These are phyloP conservation scores for Anodontia alba DNA, from an alignment of 2,888 invertebrate species.

Conservation along the genomic window DNA sequence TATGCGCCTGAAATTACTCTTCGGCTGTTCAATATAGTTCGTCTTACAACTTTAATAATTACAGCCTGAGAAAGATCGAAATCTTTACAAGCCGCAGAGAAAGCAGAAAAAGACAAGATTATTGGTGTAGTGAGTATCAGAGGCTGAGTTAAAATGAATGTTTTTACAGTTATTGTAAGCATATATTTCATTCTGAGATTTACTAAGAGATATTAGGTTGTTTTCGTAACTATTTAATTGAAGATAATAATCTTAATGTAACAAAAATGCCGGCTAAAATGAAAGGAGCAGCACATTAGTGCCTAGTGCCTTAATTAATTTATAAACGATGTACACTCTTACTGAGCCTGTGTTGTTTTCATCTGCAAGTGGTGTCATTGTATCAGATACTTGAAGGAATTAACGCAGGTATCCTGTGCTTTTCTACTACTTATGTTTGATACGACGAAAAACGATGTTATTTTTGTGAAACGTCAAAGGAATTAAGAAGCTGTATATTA, in stretches of 20 bases:
- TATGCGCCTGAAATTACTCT: slow-evolving; percentile 10
- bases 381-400: too few relatives aligned
- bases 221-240: background rate
- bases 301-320: too few relatives aligned
- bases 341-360: too few relatives aligned
- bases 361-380: too few relatives aligned
- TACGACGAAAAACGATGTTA: too few relatives aligned
- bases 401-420: too few relatives aligned
- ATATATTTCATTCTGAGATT: background rate
- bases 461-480: too few relatives aligned
- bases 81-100: background rate
- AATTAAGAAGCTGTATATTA: slow-evolving; percentile 2
- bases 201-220: background rate
- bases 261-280: too few relatives aligned
- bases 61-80: background rate
- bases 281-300: too few relatives aligned
- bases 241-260: too few relatives aligned
- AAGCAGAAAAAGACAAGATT: background rate
- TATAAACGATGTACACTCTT: too few relatives aligned
- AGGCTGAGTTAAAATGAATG: background rate
- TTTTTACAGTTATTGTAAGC: background rate
- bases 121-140: background rate
- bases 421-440: too few relatives aligned
- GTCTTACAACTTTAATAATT: background rate
- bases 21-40: slow-evolving; percentile 3